Base-by-base conservation (phyloP, 2,888 invertebrate species). In the Pandemis corylana region DNA sequence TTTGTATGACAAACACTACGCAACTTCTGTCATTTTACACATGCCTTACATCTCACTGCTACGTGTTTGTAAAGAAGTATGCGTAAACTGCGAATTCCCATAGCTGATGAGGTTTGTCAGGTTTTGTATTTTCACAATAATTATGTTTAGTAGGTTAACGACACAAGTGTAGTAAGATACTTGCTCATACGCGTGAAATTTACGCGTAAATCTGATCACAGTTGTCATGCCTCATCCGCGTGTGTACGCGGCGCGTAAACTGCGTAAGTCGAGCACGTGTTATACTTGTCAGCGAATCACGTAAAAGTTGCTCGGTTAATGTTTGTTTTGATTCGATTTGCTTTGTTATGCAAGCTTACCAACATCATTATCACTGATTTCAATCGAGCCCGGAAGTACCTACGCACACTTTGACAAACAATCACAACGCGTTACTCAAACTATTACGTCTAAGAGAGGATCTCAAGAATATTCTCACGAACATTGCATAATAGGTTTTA, bases 401-500 rank as follows among this genome's bases (percentile, higher is more conserved):
- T 68, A 66, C 51, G 53, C 66, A 70, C 70, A 70, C 71, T 71
- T 71, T 75, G 75, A 68, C 76, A 80, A 79, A 82, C 82, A 79
- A 80, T 83, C 79, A 77, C 78, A 79, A 71, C 75, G 78, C 81
- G 77, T 81, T 80, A 77, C 78, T 77, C 79, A 76, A 76, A 74
- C 65, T 59, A 72, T 87, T 87, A 84, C 84, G 83, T 85, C 79
- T 78, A 80, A 78, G 77, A 80, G 78, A 81, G 79, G 80, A 81
- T 83, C 79, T 82, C 78, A 62, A 67, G 62, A 80, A 81, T 84
- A 83, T 87, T 88, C 88, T 84, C 88, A 89, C 85, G 85, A 79
- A 75, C 71, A 79, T 89, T 87, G 83, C 81, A 79, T 85, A 88
- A 88, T 80, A 56, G 67, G 70, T 70, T 67, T 67, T 71, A 75